Base-by-base conservation (phyloP, 23 tunicate genomes). In the Ciona savignyi region DNA sequence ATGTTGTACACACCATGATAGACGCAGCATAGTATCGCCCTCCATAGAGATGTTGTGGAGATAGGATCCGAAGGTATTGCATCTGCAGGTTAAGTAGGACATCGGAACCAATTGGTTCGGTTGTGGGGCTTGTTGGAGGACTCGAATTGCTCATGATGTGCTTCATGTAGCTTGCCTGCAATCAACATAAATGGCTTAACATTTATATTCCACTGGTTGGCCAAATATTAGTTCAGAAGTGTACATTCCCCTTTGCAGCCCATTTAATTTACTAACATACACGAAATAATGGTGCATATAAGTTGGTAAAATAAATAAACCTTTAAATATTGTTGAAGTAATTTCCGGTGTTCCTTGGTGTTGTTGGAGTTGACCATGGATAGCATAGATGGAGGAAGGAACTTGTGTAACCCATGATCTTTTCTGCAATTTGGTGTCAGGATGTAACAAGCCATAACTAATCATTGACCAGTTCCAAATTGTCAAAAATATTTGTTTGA, bases 11-110 rank as follows among this genome's bases (percentile, higher is more conserved):
- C 26, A 91, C 97, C 83, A 70, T 74, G 33, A 91, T 91, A 23
- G 87, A 68, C 29, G 86, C 91, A 28, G 78, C 83, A 63, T 80
- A 91, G 67, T 77, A 91, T 66, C 91, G 27, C 20, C 97, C 97
- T 4, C 91, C 92, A 62, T 88, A 91, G 32, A 77, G 65, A 67
- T 84, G 86, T 6, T 63, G 78, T n/a, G 81, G 97, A 23, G 91
- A 80, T 42, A 91, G 62, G 19, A 77, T 70, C 67, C 85, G 85
- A 22, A 91, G 29, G 71, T 91, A 91, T 24, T 85, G 86, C 87
- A 91, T 76, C 63, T 80, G 67, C n/a, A 64, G 32, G 11, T 78
- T 66, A 11, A 68, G 63, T 3, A 61, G 61, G 0, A 32, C 60
- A 22, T 66, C 63, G 19, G 32, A 23, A 90, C 97, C 81, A 68